Base-by-base conservation (phyloP, 2,113 vertebrate genomes). In the Haplochromis vanheusdeni region DNA sequence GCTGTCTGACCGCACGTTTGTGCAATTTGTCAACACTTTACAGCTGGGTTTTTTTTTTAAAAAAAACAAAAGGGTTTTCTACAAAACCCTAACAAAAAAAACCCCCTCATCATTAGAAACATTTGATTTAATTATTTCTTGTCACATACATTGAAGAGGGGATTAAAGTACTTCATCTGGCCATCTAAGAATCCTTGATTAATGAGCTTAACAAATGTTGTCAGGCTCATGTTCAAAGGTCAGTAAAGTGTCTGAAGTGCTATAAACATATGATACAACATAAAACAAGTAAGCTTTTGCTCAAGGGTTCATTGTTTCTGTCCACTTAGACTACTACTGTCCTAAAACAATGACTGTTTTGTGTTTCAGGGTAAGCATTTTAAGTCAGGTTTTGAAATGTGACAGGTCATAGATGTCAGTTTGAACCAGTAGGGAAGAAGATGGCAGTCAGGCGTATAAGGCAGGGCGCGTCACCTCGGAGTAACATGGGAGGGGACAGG, bases 401-500 rank as follows among this genome's bases (percentile, higher is more conserved):
- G 56, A 40, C n/a, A 73, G 26, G 28, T 33, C n/a, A 28, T 7
- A 60, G 33, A 75, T 83, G 91, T 68, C 12, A 65, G 79, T 87
- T 84, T 84, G 33, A 89, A 84, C 11, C 60, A 35, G 35, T 58
- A 4, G 45, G 58, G 70, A 77, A 85, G 58, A 12, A 37, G 62
- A 16, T 13, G 55, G 55, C 28, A 8, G 40, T 80, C 45, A 83
- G 33, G 28, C n/a, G 5, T 42, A 19, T 31, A 52, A 47, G 12
- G 70, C 37, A 73, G 81, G 95, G 93, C 2, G 88, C 89, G 84
- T 92, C 87, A 19, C 31, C 55, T 55, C 7, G 4, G 9, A 51
- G 79, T 56, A 40, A 7, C 2, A 2, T 51, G 84, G 93, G 90
- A 90, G 86, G 85, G 84, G 87, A 92, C 93, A 94, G 92, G 94